Conservation (phyloP, 2,113 vertebrate species). For the Oenanthe oenanthe region DNA sequence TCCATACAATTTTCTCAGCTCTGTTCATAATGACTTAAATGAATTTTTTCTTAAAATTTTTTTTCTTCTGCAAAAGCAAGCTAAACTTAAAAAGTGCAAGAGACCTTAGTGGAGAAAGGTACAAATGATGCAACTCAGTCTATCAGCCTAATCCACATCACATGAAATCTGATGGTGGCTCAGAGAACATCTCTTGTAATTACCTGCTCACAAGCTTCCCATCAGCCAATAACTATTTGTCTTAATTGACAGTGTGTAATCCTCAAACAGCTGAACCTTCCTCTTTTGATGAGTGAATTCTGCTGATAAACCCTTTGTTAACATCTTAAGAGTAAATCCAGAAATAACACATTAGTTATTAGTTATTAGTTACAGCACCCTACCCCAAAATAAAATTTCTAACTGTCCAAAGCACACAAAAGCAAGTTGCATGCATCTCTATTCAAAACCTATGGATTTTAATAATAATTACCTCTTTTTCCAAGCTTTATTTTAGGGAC, state of each 20-base stretch:
- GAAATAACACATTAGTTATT: background rate
- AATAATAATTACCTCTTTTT: background rate
- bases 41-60: background rate
- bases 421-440: background rate
- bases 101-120: background rate
- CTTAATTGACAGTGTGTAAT: background rate
- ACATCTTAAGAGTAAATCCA: background rate
- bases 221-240: constrained; percentile 10
- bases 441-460: background rate
- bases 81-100: background rate
- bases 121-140: background rate
- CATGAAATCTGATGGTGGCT: background rate
- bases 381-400: background rate
- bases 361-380: too few species aligned
- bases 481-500: background rate
- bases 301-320: background rate
- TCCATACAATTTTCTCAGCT: background rate
- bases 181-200: constrained; percentile 5
- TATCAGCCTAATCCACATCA: background rate
- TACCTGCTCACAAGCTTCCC: background rate
- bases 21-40: background rate
- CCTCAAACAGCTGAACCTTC: background rate
- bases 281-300: background rate
- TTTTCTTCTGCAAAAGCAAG: background rate
- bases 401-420: background rate